These are phyloP conservation scores for Dinocampus coccinellae DNA, from an alignment of 2,888 invertebrate genomes.

Conservation along the genomic window DNA sequence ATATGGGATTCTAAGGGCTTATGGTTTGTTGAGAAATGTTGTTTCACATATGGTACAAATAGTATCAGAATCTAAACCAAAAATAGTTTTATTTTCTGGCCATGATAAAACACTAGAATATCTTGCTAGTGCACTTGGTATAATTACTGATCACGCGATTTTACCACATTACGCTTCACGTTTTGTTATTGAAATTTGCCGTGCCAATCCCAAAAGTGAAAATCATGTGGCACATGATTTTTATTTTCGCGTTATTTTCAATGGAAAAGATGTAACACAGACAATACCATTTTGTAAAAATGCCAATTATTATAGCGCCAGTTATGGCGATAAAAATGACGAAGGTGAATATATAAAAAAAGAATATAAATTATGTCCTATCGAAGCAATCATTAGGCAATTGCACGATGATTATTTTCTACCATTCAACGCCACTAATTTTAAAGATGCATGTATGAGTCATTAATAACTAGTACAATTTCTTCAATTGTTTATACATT, in stretches of 20 bases:
- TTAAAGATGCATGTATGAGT: conserved; percentile 82
- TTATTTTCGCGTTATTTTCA: conserved; percentile 86
- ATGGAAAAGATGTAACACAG: conserved; percentile 88
- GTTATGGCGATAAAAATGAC: conserved; percentile 49
- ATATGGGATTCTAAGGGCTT: conserved; percentile 78
- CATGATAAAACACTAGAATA: conserved; percentile 93
- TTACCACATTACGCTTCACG: conserved; percentile 89
- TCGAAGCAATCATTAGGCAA: conserved; percentile 89
- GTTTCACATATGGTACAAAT: conserved; percentile 85
- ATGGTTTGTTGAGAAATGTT: conserved; percentile 86
- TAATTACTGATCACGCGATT: conserved; percentile 73
- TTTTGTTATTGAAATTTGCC: conserved; percentile 89
- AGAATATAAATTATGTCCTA: conserved; percentile 80
- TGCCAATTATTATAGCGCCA: conserved; percentile 71
- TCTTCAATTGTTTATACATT: not conserved
- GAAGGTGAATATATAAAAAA: conserved; percentile 70
- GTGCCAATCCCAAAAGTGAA: conserved; percentile 75
- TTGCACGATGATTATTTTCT: conserved; percentile 89
- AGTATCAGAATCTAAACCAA: conserved; percentile 81
- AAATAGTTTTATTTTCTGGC: conserved; percentile 87
- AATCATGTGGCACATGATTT: conserved; percentile 77
- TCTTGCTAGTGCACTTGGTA: conserved; percentile 83
- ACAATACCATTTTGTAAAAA: conserved; percentile 84
- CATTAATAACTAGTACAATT: conserved; percentile 36
- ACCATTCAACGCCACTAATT: conserved; percentile 87